phyloP scores from a whole-genome alignment of 2,113 vertebrate genomes.

The Oreochromis aureus region DNA sequence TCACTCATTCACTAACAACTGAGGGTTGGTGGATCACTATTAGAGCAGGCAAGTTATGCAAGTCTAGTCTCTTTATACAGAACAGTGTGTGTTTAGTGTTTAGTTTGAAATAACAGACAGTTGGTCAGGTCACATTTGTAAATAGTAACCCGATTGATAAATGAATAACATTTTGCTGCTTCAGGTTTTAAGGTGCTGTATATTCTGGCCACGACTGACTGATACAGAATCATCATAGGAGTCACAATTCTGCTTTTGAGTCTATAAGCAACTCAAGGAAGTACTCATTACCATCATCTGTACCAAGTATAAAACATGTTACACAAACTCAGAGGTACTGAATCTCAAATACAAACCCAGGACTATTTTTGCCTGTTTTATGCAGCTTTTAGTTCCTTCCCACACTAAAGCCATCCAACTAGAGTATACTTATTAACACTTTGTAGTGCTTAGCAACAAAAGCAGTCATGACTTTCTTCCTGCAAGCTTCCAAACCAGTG shows the following conservation, averaged over 20 bases:
- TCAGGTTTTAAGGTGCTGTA: neutral
- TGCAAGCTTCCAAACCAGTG: neutral
- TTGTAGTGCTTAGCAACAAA: neutral
- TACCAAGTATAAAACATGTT: neutral
- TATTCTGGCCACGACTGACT: neutral
- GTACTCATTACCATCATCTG: neutral
- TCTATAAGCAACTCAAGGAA: neutral
- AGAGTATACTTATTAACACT: neutral
- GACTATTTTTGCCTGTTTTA: neutral
- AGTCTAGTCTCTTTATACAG: neutral
- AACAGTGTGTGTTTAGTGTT: neutral
- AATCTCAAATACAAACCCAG: neutral
- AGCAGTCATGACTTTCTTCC: neutral
- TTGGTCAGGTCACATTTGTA: neutral
- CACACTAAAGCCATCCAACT: rapidly evolving
- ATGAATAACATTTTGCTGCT: neutral
- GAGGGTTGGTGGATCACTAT: neutral
- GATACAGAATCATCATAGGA: neutral
- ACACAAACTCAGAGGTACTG: neutral
- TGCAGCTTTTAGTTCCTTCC: neutral
- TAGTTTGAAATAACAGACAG: neutral
- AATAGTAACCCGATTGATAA: neutral
- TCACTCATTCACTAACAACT: neutral
- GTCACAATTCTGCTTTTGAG: neutral
- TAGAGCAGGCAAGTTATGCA: neutral